Conservation (phyloP, 1,140 invertebrate genomes). For the Rhagoletis pomonella region DNA sequence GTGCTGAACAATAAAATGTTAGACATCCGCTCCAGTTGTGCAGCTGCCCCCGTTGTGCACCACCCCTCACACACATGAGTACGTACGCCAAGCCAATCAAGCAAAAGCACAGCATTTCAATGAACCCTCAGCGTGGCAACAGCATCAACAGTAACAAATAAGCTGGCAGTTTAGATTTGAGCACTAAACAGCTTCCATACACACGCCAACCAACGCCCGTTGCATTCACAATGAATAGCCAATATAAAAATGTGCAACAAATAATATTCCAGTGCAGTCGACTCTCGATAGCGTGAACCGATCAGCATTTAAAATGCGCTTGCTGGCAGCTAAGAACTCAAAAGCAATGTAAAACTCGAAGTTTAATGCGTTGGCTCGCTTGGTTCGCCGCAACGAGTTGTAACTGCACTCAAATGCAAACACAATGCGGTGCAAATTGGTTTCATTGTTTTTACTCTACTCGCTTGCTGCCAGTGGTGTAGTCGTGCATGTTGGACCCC, state of each 20-base stretch:
- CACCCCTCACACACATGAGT: not conserved
- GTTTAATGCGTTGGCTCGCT: not conserved
- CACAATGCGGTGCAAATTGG: not conserved
- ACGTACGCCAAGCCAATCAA: slow-evolving; percentile 16
- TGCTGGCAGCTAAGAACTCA: too few species aligned
- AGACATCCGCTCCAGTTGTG: not conserved
- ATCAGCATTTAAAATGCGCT: too few species aligned
- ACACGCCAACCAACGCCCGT: slow-evolving; percentile 10
- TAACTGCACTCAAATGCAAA: not conserved
- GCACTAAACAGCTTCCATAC: not conserved
- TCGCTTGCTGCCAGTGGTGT: not conserved
- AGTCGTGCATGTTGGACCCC: not conserved
- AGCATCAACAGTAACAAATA: slow-evolving; percentile 17
- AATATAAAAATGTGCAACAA: slow-evolving; percentile 38
- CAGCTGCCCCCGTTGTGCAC: too few species aligned
- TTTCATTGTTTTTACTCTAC: not conserved
- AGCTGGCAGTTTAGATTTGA: slow-evolving; percentile 9
- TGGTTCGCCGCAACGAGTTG: not conserved
- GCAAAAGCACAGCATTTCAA: not conserved
- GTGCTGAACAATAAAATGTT: not conserved
- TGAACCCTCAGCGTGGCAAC: not conserved
- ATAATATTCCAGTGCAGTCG: not conserved
- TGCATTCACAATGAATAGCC: slow-evolving; percentile 16
- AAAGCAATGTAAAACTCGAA: not conserved
- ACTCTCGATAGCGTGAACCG: not conserved